Evolutionary conservation across 37 sponge, comb jelly and placozoan species (phyloP).

Genomic region (Ephydatia muelleri): DNA sequence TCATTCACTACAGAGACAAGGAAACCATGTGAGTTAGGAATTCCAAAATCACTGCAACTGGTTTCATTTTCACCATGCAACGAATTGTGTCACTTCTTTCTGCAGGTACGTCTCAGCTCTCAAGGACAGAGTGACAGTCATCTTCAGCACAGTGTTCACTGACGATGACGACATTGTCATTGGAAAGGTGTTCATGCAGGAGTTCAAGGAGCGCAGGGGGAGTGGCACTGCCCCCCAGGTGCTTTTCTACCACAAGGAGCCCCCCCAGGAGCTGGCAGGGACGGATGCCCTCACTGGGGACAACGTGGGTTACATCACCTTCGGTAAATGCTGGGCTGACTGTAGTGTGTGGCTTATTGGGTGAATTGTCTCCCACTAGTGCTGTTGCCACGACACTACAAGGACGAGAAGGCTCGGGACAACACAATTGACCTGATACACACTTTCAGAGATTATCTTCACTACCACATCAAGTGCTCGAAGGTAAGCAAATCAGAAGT

Average conservation of each 20-base stretch:
- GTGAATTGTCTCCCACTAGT: slow-evolving; percentile 32
- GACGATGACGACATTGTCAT: slow-evolving; percentile 97
- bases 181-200: slow-evolving; percentile 98
- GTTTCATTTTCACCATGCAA: no score
- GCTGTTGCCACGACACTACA: slow-evolving; percentile 92
- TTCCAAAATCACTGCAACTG: not conserved
- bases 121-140: slow-evolving; percentile 95
- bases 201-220: slow-evolving; percentile 93
- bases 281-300: slow-evolving; percentile 84
- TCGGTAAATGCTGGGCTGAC: slow-evolving; percentile 66
- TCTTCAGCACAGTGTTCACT: slow-evolving; percentile 94
- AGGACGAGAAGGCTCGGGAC: slow-evolving; percentile 62
- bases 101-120: slow-evolving; percentile 91
- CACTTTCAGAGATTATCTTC: slow-evolving; percentile 97
- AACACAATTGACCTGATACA: slow-evolving; percentile 96
- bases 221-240: slow-evolving; percentile 95
- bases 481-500: slow-evolving; percentile 66
- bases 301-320: slow-evolving; percentile 96
- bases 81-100: no score
- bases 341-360: not conserved
- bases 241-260: slow-evolving; percentile 89
- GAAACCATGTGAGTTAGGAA: slow-evolving; percentile 85
- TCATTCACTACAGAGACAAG: slow-evolving; percentile 93
- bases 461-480: slow-evolving; percentile 99
- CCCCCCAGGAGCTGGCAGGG: slow-evolving; percentile 90